phyloP scores from a whole-genome alignment of 1,140 invertebrate genomes.

The Drosophila sproati region DNA sequence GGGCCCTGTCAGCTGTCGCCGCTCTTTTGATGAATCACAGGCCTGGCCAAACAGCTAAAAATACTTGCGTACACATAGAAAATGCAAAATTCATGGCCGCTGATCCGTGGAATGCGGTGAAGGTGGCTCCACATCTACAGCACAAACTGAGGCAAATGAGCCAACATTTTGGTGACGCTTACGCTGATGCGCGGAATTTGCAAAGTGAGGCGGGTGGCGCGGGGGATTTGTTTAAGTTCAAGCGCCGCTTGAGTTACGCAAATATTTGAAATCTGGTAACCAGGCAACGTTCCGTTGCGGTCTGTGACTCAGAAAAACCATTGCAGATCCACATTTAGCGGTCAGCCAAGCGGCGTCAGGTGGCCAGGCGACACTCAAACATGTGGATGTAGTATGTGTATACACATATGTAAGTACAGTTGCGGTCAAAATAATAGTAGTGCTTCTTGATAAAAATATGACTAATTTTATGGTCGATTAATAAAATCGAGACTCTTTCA shows the following conservation, averaged over 20 bases:
- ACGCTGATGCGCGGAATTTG: background rate
- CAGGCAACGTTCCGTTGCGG: constrained; percentile 44
- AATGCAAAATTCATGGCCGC: constrained; percentile 79
- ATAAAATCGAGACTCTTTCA: no score
- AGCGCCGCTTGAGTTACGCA: constrained; percentile 58
- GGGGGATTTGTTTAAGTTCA: constrained; percentile 27
- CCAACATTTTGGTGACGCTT: constrained; percentile 39
- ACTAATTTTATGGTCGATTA: no score
- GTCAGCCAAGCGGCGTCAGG: constrained; percentile 32
- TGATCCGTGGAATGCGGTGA: constrained; percentile 65
- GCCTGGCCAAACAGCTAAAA: constrained; percentile 74
- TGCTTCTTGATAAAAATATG: no score
- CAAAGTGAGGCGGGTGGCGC: background rate
- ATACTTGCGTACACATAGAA: constrained; percentile 58
- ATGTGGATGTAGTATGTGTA: background rate
- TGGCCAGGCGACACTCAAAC: constrained; percentile 33
- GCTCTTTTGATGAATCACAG: constrained; percentile 81
- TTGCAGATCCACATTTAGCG: constrained; percentile 25
- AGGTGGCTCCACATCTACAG: constrained; percentile 48
- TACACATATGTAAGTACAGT: background rate
- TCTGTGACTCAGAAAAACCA: constrained; percentile 47
- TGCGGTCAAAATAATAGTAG: no score
- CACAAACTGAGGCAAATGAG: constrained; percentile 58
- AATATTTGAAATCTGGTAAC: constrained; percentile 70
- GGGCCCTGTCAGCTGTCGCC: constrained; percentile 74